These are phyloP conservation scores for Brachionus paranguensis DNA, from an alignment of 1,140 invertebrate species.

Conservation along the genomic window DNA sequence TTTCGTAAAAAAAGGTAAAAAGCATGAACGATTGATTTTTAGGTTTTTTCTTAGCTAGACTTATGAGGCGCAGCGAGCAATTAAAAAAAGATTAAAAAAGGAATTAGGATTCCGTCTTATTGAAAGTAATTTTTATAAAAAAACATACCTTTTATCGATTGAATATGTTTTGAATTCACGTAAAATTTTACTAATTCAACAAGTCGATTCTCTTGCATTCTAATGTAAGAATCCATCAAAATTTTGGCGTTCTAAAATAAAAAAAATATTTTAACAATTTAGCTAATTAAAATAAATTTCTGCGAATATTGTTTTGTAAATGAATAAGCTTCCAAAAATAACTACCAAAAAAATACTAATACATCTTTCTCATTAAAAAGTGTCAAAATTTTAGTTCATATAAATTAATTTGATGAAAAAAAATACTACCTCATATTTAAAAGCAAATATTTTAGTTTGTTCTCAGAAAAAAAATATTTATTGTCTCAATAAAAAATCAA, in stretches of 20 bases:
- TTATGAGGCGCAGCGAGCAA: not conserved
- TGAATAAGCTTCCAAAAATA: not conserved
- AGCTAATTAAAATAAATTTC: not conserved
- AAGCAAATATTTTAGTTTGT: not conserved
- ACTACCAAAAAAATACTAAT: not conserved
- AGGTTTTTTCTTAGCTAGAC: not conserved
- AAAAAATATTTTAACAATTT: not conserved
- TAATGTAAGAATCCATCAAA: conserved; percentile 16
- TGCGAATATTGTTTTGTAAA: not conserved
- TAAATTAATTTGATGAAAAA: not conserved
- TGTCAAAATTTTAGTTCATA: not conserved
- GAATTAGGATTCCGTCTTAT: conserved; percentile 1
- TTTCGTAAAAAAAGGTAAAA: not conserved
- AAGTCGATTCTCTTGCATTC: not conserved
- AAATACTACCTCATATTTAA: not conserved
- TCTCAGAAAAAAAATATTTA: not conserved
- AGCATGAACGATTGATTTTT: not conserved
- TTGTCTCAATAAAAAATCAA: not conserved
- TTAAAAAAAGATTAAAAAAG: conserved; percentile 16
- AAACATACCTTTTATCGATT: conserved; percentile 17
- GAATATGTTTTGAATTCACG: not conserved
- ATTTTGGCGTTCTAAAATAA: not conserved
- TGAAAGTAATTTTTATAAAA: not conserved
- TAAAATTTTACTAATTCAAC: conserved; percentile 14
- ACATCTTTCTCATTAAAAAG: not conserved